Evolutionary conservation across 2,888 invertebrate genomes (phyloP), one percentile per base, ranked within the genome.

Genomic region (Papilio gigon): DNA sequence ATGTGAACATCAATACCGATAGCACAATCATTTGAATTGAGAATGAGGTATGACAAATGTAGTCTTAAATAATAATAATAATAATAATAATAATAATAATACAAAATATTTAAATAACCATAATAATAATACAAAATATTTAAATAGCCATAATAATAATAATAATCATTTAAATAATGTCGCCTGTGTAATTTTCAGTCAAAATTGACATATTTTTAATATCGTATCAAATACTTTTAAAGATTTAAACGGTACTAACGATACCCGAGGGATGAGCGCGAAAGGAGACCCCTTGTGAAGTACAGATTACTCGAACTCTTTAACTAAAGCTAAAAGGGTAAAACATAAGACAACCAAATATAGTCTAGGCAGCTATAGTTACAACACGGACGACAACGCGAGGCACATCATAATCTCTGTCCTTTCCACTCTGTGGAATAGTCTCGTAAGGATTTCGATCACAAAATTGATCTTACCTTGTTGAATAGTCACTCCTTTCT

Each of bases 201-300:
- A 37, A 37, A 37, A 20, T 44, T 40, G n/a, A n/a, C 40, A 40
- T 6, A 40, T n/a, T 40, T 44, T 5, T 20, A 20, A 20, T 12
- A 25, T 50, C 44, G 9, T 44, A 44, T 20, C 9, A 0, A 50
- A 50, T 14, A 50, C 25, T 50, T 50, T 50, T 27, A 50, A 44
- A 35, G 63, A 35, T 47, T 47, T 63, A 63, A 63, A 11, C n/a
- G 35, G 35, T 30, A 50, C 6, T 63, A 44, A 35, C 2, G n/a
- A 47, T 20, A 35, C 63, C 50, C 14, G 35, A 47, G 50, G 25
- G 33, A 50, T 35, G 35, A 8, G 30, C 22, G 20, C 8, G 22
- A 9, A 30, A 50, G 14, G 8, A 47, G 35, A 35, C n/a, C 20
- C 44, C 22, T 62, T 33, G 17, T 47, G 17, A 50, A 35, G 33